Percentiles rank a stretch among this genome's conserved stretches.
Conservation (phyloP, 1,140 invertebrate species). For the Camponotus vicinus region DNA sequence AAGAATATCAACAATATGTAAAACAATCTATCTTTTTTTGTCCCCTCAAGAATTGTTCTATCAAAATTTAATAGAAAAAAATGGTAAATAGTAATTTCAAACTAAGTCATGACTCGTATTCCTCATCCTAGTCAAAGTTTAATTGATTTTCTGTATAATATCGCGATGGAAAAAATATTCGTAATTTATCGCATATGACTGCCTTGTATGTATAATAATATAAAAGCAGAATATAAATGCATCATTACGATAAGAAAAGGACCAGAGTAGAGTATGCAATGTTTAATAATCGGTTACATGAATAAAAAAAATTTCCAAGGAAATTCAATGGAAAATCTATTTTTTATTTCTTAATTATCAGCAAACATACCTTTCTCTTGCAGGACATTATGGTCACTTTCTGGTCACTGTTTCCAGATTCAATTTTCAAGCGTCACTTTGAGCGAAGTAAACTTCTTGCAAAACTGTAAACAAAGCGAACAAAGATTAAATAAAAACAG, state of each 20-base stretch:
- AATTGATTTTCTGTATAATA: neutral
- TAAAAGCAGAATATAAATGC: neutral
- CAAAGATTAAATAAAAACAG: no score
- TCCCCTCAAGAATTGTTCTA: neutral
- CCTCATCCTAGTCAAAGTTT: slow-evolving; percentile 20
- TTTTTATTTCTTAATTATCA: neutral
- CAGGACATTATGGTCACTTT: neutral
- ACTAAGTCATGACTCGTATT: neutral
- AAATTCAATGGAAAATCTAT: neutral
- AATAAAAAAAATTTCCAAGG: slow-evolving; percentile 11
- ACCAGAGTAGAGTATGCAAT: neutral
- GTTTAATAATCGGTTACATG: neutral
- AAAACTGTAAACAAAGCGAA: no score
- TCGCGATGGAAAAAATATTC: slow-evolving; percentile 3
- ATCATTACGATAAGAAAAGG: neutral
- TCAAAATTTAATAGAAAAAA: neutral
- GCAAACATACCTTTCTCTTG: neutral
- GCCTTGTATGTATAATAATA: neutral
- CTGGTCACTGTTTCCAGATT: neutral
- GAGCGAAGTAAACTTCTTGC: no score
- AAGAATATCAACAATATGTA: neutral
- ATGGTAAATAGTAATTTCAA: neutral
- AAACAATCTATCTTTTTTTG: neutral
- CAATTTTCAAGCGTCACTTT: no score
- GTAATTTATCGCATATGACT: slow-evolving; percentile 7